These are phyloP conservation scores for Trachelus troglodyta DNA, from an alignment of 2,888 invertebrate genomes.

Conservation along the genomic window DNA sequence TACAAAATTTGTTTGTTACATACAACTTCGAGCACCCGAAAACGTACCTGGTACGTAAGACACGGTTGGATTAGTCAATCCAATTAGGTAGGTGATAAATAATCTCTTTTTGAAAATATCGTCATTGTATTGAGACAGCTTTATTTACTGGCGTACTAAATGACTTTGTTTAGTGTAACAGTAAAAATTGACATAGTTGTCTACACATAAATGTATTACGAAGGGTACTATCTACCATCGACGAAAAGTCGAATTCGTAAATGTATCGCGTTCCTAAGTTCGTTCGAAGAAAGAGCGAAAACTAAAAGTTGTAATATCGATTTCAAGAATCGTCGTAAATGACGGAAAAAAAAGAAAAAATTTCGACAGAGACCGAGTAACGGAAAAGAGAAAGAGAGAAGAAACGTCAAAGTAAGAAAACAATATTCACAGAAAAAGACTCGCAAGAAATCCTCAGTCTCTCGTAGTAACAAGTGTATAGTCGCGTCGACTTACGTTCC, in stretches of 20 bases:
- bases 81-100: slow-evolving; percentile 4
- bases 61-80: not conserved
- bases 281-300: not conserved
- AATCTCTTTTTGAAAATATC: slow-evolving; percentile 1
- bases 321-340: slow-evolving; percentile 1
- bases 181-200: slow-evolving; percentile 22
- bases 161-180: slow-evolving; percentile 14
- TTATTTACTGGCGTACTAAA: slow-evolving; percentile 58
- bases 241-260: not conserved
- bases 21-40: not conserved
- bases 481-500: not conserved
- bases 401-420: not conserved
- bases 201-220: slow-evolving; percentile 12
- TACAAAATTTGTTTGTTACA: slow-evolving; percentile 21
- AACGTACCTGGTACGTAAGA: not conserved
- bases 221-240: not conserved
- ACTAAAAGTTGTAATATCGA: slow-evolving; percentile 9
- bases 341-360: not conserved
- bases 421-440: not conserved
- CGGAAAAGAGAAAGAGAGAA: no score
- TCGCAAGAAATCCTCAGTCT: not conserved
- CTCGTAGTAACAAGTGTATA: not conserved
- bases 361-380: not conserved
- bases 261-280: not conserved
- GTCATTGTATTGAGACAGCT: slow-evolving; percentile 23